Percentiles rank a stretch among this genome's conserved stretches.
Conservation (phyloP, 2,888 invertebrate species). For the Aromia moschata region DNA sequence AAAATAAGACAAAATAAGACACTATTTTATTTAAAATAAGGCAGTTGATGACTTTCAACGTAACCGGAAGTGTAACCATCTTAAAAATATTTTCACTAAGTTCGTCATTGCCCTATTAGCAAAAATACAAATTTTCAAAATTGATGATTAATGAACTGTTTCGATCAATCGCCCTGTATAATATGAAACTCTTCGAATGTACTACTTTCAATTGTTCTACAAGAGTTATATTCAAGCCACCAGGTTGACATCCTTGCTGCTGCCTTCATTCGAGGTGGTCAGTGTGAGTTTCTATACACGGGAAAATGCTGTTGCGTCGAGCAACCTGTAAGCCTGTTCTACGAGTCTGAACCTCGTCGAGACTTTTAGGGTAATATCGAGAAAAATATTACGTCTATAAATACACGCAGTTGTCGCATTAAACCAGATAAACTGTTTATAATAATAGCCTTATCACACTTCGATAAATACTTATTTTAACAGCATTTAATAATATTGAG, state of each 20-base stretch:
- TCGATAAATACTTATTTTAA: conserved; percentile 7
- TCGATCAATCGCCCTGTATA: no score
- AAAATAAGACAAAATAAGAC: no score
- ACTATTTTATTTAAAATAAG: no score
- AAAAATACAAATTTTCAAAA: no score
- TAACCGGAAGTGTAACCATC: no score
- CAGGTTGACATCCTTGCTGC: conserved; percentile 30
- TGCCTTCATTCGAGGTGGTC: conserved; percentile 30
- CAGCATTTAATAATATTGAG: no score
- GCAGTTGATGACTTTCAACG: no score
- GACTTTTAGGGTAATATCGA: conserved; percentile 29
- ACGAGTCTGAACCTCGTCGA: conserved; percentile 27
- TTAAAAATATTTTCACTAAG: no score
- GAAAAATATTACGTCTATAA: conserved; percentile 28
- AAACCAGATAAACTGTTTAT: conserved; percentile 12
- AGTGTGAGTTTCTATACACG: conserved; percentile 35
- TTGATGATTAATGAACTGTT: no score
- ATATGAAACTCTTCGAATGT: no score
- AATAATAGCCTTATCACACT: conserved; percentile 4
- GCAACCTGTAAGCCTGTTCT: conserved; percentile 31
- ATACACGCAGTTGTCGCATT: conserved; percentile 25
- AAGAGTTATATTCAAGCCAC: conserved; percentile 17
- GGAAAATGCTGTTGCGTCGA: conserved; percentile 29
- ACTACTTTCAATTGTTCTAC: no score
- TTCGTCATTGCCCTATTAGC: no score